Evolutionary conservation across 92 coral and sea anemone species (phyloP).

Genomic region (Blastomussa wellsi): DNA sequence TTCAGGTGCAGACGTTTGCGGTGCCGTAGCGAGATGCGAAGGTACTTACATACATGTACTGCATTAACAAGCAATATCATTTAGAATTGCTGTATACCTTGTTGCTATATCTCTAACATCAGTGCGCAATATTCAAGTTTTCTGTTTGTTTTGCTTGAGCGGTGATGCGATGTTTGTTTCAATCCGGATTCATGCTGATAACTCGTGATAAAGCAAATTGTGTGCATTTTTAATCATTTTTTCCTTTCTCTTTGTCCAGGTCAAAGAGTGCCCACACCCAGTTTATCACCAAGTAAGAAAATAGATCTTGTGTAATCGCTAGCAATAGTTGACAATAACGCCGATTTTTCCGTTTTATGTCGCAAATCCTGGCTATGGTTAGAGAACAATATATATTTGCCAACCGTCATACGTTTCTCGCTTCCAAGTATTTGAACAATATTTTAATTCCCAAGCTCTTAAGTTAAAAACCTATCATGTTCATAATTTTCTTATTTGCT

Average conservation of each 20-base stretch:
- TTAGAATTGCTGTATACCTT: background rate
- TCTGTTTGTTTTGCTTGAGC: constrained; percentile 18
- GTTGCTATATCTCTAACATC: background rate
- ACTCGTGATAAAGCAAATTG: constrained; percentile 15
- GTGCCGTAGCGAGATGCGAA: constrained; percentile 60
- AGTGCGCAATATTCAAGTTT: background rate
- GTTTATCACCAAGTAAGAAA: constrained; percentile 20
- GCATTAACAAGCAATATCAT: background rate
- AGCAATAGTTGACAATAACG: background rate
- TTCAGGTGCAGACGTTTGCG: constrained; percentile 62
- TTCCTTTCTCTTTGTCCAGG: constrained; percentile 4
- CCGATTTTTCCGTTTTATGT: background rate
- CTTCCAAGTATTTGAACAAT: background rate
- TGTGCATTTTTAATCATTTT: background rate
- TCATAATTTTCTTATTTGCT: background rate
- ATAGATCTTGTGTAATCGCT: background rate
- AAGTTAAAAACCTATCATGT: background rate
- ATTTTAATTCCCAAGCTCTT: background rate
- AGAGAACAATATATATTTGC: background rate
- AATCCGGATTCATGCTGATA: constrained; percentile 20
- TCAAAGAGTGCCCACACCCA: constrained; percentile 25
- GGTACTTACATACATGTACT: constrained; percentile 50
- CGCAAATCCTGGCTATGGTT: background rate
- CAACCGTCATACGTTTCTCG: background rate
- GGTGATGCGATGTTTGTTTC: background rate